Conservation (phyloP, 2,797 vertebrate genomes). For the Babyrousa celebensis region DNA sequence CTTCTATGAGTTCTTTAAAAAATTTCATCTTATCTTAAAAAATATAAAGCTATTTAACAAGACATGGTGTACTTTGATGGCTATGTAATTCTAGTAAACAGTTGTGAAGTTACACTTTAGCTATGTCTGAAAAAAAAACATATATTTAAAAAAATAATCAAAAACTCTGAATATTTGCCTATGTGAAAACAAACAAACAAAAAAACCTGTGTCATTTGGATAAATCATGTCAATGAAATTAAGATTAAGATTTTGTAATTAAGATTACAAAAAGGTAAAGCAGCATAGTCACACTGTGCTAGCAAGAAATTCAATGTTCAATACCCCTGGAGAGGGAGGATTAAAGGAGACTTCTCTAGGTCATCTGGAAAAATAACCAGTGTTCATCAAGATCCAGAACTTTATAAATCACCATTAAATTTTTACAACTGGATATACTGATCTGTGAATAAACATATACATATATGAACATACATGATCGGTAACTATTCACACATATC, state of each 20-base stretch:
- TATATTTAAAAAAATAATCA: not conserved
- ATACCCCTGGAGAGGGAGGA: not conserved
- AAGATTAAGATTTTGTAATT: no score
- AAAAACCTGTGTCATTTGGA: not conserved
- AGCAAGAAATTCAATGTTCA: not conserved
- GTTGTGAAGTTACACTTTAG: not conserved
- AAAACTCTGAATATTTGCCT: not conserved
- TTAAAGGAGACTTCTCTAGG: not conserved
- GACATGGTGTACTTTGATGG: not conserved
- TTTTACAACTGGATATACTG: not conserved
- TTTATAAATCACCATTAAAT: not conserved
- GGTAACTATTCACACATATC: not conserved
- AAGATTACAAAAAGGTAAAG: constrained; percentile 12
- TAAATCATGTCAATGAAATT: not conserved
- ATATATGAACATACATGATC: not conserved
- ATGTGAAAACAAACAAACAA: not conserved
- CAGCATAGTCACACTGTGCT: not conserved
- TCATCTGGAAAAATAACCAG: not conserved
- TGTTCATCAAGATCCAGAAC: not conserved
- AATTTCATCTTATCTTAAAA: not conserved
- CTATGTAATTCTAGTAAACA: not conserved
- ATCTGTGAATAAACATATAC: not conserved
- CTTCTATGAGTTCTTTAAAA: not conserved
- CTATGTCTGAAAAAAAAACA: not conserved
- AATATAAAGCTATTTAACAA: not conserved